Evolutionary conservation across 2,888 invertebrate species (phyloP), one percentile per base, ranked within the genome.

Genomic region (Campoletis raptor): DNA sequence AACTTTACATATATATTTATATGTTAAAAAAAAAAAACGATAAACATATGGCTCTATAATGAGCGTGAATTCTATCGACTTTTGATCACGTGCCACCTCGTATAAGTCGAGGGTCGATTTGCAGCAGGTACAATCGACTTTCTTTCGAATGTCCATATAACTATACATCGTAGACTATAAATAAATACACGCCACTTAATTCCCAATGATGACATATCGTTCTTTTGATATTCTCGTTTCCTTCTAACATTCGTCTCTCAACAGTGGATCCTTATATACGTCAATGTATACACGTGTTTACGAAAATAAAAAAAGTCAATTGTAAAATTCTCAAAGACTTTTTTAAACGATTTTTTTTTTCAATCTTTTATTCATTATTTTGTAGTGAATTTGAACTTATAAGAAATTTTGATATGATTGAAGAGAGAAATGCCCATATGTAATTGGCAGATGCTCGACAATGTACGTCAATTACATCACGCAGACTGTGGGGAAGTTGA

Each of bases 361-460:
- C 3, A 21, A 45, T 54, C 21, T 21, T 54, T 54, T 21, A 21
- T 21, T 2, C 6, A 21, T 21, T 6, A 3, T 54, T 54, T 15
- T 21, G 2, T 9, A 21, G 6, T 42, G 5, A 45, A 12, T 69
- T n/a, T 4, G 8, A 18, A 4, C 40, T 21, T 12, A 7, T 15
- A 21, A 7, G 8, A 6, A 24, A 15, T 10, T 24, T 40, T n/a
- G 10, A 7, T 9, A 12, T 5, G 42, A 69, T 24, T 69, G 7
- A 8, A 24, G 24, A 42, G 42, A 24, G 69, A 69, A 69, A 42
- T n/a, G 5, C 73, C 54, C 73, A 73, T 30, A 37, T 21, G 2
- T 36, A 48, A 36, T 24, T 80, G 89, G 87, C 92, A 92, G 92
- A 92, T 92, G 92, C 77, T 67, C 77, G 66, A 12, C 66, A 36